Evolutionary conservation across 2,888 invertebrate species (phyloP), one percentile per base, ranked within the genome.

Genomic region (Drosophila mulleri): DNA sequence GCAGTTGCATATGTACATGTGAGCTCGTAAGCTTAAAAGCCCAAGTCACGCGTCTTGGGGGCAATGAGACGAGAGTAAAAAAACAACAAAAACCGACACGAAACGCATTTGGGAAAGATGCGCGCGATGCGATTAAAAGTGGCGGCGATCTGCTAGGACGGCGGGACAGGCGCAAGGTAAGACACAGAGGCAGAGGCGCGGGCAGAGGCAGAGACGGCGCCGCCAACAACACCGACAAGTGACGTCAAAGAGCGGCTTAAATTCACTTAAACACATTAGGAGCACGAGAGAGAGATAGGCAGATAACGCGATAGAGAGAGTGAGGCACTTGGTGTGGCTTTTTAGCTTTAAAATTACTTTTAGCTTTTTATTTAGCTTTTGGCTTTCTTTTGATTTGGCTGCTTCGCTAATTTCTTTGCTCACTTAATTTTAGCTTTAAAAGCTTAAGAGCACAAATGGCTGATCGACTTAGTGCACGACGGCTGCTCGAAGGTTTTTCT

Each of bases 381-480:
- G 53, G 53, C 53, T 54, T 41, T 54, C 20, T 54, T 54, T 54
- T 54, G 26, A 54, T 54, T 54, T 71, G 56, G 39, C 50, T 72
- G 57, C 53, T 74, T 65, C 60, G 50, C 41, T 69, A 58, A 72
- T 65, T 75, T 62, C 50, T 59, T 54, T 41, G 26, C 65, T 70
- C 53, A 44, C 70, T 82, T 67, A 39, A 71, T 56, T 71, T 62
- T 67, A 67, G 80, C 81, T 80, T 77, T 75, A 48, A 65, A 82
- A 82, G 78, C 82, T 74, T 85, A 87, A 87, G 88, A 85, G 81
- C 85, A 88, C 85, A 75, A 81, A 68, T 74, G 84, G 84, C 70
- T 74, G 75, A 75, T 67, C 54, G 48, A 58, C 45, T 32, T 32
- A 32, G 29, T 56, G 41, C 53, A 29, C 53, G 39, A 75, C 32